Evolutionary conservation across 2,888 invertebrate genomes (phyloP), one percentile per base, ranked within the genome.

Genomic region (Plemyria rubiginata): DNA sequence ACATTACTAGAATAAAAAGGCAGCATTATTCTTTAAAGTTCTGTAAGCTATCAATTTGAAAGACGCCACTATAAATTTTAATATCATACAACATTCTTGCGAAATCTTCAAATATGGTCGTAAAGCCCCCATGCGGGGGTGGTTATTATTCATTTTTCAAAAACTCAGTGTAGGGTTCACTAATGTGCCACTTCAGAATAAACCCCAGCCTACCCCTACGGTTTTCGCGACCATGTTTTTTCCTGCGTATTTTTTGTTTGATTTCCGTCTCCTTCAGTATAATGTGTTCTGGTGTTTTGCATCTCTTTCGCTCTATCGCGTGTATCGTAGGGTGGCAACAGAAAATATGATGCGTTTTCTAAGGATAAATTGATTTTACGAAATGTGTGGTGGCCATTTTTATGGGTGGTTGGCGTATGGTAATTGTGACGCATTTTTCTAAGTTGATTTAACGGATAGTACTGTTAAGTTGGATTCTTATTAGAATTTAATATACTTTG

Each of bases 341-440:
- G 82, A 88, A 90, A 92, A 90, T 92, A 91, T 92, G 92, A 91
- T 92, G 88, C 89, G 90, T 89, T 87, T 87, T 87, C 88, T 89
- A 86, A 84, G 87, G 80, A 84, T 85, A 90, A 92, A 92, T 92
- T 91, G 91, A 90, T 92, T 92, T 90, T 91, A 86, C 77, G 78
- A 82, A 85, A 86, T 87, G 82, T 88, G 86, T 88, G 83, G 88
- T 83, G 77, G 88, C 87, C 88, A 89, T 91, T 87, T 88, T 86
- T 71, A 73, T 85, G 79, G 72, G 75, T 76, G 82, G 81, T 79
- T 70, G 48, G 48, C 67, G 57, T 65, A 64, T 62, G 64, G 66
- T 62, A 61, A 71, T 36, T 4, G 63, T 60, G 11, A 49, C 61
- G 46, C 46, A 67, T 56, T 64, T 63, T 59, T 64, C 48, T 67